Conservation (phyloP, 1,140 invertebrate genomes). For the Achatina immaculata region DNA sequence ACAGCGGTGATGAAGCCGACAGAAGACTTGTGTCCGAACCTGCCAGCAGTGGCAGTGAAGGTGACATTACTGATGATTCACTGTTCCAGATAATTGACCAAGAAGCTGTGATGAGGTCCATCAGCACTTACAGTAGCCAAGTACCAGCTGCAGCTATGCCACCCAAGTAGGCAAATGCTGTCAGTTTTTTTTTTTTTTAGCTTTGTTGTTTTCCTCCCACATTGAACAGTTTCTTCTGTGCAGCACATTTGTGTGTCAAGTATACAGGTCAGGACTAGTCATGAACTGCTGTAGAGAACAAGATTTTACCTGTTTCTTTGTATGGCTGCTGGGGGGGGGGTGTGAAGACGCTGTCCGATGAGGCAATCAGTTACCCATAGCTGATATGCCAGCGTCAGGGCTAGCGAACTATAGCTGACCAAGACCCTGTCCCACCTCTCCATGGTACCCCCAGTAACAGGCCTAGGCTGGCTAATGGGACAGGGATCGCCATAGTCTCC, state of each 20-base stretch:
- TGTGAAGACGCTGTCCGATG: too few species aligned
- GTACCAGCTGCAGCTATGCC: slow-evolving; percentile 18
- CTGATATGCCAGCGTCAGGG: too few species aligned
- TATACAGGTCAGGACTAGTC: too few species aligned
- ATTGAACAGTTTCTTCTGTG: neutral
- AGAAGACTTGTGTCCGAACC: neutral
- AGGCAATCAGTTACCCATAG: too few species aligned
- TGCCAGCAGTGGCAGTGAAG: slow-evolving; percentile 38
- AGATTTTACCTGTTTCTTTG: too few species aligned
- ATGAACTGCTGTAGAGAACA: too few species aligned
- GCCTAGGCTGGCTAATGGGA: too few species aligned
- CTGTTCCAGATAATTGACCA: slow-evolving; percentile 65
- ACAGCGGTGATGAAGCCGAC: neutral
- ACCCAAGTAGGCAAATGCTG: slow-evolving; percentile 51
- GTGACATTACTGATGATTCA: slow-evolving; percentile 49
- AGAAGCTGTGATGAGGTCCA: slow-evolving; percentile 64
- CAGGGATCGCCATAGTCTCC: too few species aligned
- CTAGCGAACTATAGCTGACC: too few species aligned
- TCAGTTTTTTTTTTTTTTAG: neutral
- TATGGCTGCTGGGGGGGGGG: too few species aligned
- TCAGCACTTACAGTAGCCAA: slow-evolving; percentile 41
- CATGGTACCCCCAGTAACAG: too few species aligned
- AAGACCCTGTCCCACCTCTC: too few species aligned
- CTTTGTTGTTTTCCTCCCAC: neutral
- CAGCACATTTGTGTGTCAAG: neutral